These are phyloP conservation scores for Diachrysia chrysitis DNA, from an alignment of 2,888 invertebrate genomes.

Conservation along the genomic window DNA sequence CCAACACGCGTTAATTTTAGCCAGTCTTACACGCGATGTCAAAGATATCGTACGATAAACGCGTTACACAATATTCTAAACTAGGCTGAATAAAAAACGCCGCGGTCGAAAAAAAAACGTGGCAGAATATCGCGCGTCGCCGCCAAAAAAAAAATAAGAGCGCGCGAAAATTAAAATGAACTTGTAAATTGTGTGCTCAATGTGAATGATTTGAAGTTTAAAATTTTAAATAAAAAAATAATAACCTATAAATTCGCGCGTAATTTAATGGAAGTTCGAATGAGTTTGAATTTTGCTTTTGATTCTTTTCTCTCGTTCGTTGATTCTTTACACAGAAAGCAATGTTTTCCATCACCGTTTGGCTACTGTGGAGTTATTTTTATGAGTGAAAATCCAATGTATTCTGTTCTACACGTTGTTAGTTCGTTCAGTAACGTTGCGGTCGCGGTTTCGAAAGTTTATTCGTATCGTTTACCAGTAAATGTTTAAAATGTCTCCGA, in stretches of 20 bases:
- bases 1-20: constrained; percentile 81
- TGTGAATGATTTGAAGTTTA: not conserved
- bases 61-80: constrained; percentile 49
- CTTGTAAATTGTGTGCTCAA: constrained; percentile 17
- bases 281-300: constrained; percentile 24
- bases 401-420: constrained; percentile 55
- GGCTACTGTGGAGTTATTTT: constrained; percentile 74
- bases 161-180: constrained; percentile 15
- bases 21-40: constrained; percentile 86
- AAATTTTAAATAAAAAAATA: not conserved
- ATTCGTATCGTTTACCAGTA: constrained; percentile 47
- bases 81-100: constrained; percentile 43
- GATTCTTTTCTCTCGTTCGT: constrained; percentile 21
- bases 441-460: constrained; percentile 62
- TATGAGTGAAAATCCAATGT: constrained; percentile 75
- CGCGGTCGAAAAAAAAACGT: constrained; percentile 34
- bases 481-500: constrained; percentile 55
- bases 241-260: constrained; percentile 25
- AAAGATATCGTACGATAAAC: constrained; percentile 74
- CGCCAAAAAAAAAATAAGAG: constrained; percentile 35
- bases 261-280: constrained; percentile 32
- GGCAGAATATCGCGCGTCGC: constrained; percentile 52
- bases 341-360: constrained; percentile 72
- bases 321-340: constrained; percentile 63
- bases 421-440: constrained; percentile 56